phyloP scores from a whole-genome alignment of 2,113 vertebrate species.

The Rynchops niger region DNA sequence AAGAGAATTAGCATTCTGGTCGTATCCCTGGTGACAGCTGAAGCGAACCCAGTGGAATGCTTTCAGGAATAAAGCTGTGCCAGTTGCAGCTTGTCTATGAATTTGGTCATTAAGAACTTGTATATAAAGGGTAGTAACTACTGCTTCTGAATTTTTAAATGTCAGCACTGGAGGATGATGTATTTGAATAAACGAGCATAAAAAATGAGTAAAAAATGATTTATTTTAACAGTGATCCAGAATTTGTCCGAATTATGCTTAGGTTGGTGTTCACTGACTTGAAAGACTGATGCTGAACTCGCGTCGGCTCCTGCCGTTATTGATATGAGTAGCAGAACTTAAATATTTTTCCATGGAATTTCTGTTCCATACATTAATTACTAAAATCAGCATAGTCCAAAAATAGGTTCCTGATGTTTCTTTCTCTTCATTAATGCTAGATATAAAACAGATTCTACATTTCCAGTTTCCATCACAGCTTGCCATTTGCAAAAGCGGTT shows the following conservation, averaged over 20 bases:
- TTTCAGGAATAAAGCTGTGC: neutral
- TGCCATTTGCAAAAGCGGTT: neutral
- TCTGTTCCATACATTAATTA: neutral
- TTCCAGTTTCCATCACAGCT: neutral
- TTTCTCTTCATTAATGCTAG: neutral
- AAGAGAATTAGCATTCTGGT: conserved; percentile 47
- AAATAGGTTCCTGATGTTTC: neutral
- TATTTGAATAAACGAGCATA: neutral
- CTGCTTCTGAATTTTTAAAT: neutral
- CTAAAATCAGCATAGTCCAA: neutral
- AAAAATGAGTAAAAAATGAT: neutral
- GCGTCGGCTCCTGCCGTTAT: neutral
- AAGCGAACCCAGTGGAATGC: neutral
- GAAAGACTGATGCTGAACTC: neutral
- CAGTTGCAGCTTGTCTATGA: neutral
- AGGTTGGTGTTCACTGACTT: neutral
- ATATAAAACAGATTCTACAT: neutral
- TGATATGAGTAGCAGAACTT: neutral
- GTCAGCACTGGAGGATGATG: neutral
- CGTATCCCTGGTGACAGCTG: neutral
- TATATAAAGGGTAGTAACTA: neutral
- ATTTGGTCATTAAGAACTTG: neutral
- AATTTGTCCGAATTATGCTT: neutral
- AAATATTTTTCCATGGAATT: neutral
- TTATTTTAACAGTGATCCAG: neutral